These are phyloP conservation scores for Bradypus variegatus DNA, from an alignment of 2,797 vertebrate species.

Conservation along the genomic window DNA sequence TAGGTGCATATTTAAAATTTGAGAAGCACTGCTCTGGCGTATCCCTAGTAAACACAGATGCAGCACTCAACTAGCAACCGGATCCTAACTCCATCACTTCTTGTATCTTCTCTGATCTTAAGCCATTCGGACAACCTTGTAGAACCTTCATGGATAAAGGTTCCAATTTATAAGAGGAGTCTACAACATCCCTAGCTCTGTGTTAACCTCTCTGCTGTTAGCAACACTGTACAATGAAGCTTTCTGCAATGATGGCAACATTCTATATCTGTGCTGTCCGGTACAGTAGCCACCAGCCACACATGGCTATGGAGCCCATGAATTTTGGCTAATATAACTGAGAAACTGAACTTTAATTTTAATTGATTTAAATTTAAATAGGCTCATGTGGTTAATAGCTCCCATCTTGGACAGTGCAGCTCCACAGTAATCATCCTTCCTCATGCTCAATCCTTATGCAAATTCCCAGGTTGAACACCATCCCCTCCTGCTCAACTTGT, in stretches of 20 bases:
- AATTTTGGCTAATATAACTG: neutral
- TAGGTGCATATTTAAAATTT: neutral
- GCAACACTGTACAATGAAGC: neutral
- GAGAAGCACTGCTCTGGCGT: neutral
- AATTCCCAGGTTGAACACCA: neutral
- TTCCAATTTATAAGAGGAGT: neutral
- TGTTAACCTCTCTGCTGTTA: neutral
- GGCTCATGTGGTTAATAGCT: neutral
- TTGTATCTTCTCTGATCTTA: neutral
- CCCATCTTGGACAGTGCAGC: neutral
- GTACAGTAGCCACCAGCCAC: neutral
- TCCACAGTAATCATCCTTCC: neutral
- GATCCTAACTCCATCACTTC: neutral
- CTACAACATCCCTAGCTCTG: neutral
- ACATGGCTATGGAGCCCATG: neutral
- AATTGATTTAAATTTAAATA: constrained; percentile 26
- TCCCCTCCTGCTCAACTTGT: neutral
- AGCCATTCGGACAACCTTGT: neutral
- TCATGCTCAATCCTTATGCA: neutral
- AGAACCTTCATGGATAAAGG: neutral
- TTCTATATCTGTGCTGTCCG: neutral
- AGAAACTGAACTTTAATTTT: constrained; percentile 17
- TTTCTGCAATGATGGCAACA: neutral
- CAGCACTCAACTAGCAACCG: neutral
- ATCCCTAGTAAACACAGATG: neutral